Evolutionary conservation across 2,888 invertebrate genomes (phyloP).

Genomic region (Metellina segmentata): DNA sequence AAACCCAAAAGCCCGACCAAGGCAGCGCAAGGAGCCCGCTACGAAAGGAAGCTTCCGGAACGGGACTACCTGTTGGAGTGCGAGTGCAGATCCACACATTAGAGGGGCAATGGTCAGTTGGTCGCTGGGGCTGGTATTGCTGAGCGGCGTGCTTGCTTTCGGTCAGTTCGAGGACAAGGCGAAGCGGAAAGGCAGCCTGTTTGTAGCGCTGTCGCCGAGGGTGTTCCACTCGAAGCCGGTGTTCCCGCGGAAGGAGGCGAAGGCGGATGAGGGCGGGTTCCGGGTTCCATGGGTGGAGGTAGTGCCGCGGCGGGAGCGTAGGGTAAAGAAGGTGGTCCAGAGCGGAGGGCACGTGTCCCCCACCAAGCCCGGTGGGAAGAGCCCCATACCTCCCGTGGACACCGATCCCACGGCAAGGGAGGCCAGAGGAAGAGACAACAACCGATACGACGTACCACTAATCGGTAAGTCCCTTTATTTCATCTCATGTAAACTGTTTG

Average conservation of each 20-base stretch:
- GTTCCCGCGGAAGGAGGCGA: background rate
- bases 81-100: background rate
- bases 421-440: conserved; percentile 66
- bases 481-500: too few species aligned
- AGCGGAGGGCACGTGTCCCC: conserved; percentile 43
- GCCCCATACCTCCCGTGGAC: conserved; percentile 34
- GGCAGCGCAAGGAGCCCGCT: too few species aligned
- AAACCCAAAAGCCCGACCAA: too few species aligned
- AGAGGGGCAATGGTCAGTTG: background rate
- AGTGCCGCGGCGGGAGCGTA: conserved; percentile 49
- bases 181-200: conserved; percentile 55
- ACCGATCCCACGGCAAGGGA: conserved; percentile 57
- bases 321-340: conserved; percentile 65
- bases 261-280: conserved; percentile 45
- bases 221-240: conserved; percentile 29
- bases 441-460: conserved; percentile 65
- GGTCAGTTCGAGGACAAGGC: conserved; percentile 42
- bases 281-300: conserved; percentile 55
- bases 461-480: conserved; percentile 56
- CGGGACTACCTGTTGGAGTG: background rate
- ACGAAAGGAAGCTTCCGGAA: background rate
- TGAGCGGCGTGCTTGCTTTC: background rate
- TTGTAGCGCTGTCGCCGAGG: conserved; percentile 42
- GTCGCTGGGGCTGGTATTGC: background rate
- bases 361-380: conserved; percentile 29